Evolutionary conservation across 2,888 invertebrate species (phyloP).

Genomic region (Holacanthella duospinosa): DNA sequence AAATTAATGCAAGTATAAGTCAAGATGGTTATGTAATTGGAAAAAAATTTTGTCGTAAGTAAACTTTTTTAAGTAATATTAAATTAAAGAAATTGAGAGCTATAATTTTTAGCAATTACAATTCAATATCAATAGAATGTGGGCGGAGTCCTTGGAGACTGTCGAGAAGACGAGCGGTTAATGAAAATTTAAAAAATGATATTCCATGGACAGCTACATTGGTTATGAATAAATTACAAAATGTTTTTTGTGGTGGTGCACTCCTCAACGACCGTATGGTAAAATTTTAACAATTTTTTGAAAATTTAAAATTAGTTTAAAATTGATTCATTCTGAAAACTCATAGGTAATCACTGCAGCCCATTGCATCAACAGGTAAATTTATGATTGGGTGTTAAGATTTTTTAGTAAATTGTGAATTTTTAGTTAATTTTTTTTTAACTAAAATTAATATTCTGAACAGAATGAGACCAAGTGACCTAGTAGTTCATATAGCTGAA

Average conservation of each 20-base stretch:
- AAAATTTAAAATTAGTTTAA: background rate
- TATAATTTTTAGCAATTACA: too few species aligned
- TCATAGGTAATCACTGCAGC: constrained; percentile 6
- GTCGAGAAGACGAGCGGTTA: background rate
- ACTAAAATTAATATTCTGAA: background rate
- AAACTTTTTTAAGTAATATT: background rate
- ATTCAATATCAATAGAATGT: too few species aligned
- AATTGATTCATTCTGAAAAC: background rate
- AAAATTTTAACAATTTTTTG: background rate
- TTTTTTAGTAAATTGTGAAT: background rate
- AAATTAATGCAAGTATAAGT: background rate
- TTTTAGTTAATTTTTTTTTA: background rate
- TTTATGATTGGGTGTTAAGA: background rate
- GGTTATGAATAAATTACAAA: background rate
- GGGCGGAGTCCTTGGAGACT: background rate
- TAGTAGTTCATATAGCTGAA: background rate
- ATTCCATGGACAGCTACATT: constrained; percentile 10
- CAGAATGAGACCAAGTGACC: constrained; percentile 1
- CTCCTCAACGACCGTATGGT: constrained; percentile 1
- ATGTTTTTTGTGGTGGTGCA: constrained; percentile 6
- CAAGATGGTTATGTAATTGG: background rate
- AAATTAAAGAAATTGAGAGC: background rate
- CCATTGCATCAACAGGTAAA: constrained; percentile 4
- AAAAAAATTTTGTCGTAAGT: constrained; percentile 1
- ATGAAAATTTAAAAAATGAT: background rate